Base-by-base conservation (phyloP, 2,113 vertebrate genomes). In the Scolopax mira region DNA sequence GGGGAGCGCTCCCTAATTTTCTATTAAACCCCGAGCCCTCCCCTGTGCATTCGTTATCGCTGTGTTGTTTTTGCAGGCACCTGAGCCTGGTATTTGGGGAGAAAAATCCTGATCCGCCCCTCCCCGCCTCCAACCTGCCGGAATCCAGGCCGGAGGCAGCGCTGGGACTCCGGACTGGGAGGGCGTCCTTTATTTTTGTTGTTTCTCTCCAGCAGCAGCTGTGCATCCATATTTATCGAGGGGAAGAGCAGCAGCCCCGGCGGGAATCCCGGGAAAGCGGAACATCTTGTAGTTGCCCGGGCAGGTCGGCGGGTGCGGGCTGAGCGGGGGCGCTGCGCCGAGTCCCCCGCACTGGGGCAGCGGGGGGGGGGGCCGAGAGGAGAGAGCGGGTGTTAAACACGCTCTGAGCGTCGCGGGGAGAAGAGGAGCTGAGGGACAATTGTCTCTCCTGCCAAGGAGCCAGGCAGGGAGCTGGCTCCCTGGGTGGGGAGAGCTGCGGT, bases 211-310 rank as follows among this genome's bases (percentile, higher is more conserved):
- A 23, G 65, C 83, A 70, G 93, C 93, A 96, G 95, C 83, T 91
- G 78, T 21, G 72, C 81, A 83, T 94, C 93, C 88, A 66, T 91
- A 88, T 95, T 88, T 95, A 94, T 85, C 18, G 82, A 51, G 78
- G 57, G 58, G 54, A 81, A 79, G 89, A 42, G 87, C 30, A 84
- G 78, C 10, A 58, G 55, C 69, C 9, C 11, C 4, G 13, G 7
- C 0, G 15, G 85, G 37, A 58, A 44, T 85, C 85, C 89, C 85
- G 66, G 91, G 91, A 9, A 86, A 87, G 71, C 27, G 5, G 71
- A 90, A 60, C 72, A 41, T 73, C 39, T 57, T 77, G 82, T 79
- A 81, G 85, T 91, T 52, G 62, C 0, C 48, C 0, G 4, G 58
- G 85, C 1, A 60, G 78, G 88, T 27, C 1, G 25, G 74, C 74